Percentiles rank a stretch among this genome's conserved stretches.
Evolutionary conservation across 2,113 vertebrate genomes (phyloP).

Genomic region (Chroicocephalus ridibundus): DNA sequence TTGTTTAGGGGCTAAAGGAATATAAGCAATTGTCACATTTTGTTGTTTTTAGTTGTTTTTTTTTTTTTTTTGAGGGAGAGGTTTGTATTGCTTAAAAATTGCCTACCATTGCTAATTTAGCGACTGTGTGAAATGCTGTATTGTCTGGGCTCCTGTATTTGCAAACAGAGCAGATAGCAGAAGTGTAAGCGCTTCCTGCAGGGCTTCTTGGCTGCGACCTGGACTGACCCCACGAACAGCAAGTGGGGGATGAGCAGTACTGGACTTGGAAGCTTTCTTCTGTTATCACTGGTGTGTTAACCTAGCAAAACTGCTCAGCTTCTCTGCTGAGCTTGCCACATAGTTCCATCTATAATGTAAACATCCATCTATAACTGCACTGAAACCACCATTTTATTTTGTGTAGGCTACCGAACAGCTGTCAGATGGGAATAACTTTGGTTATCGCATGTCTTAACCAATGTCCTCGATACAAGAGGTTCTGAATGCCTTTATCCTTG

Average conservation of each 20-base stretch:
- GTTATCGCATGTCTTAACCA: not conserved
- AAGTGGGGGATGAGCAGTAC: not conserved
- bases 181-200: not conserved
- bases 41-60: not conserved
- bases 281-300: not conserved
- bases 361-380: slow-evolving; percentile 21
- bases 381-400: slow-evolving; percentile 2
- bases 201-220: not conserved
- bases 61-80: not conserved
- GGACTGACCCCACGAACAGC: not conserved
- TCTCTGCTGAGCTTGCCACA: not conserved
- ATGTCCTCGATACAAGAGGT: not conserved
- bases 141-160: slow-evolving; percentile 29
- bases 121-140: not conserved
- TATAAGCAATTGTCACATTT: not conserved
- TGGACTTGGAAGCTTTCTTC: not conserved
- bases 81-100: slow-evolving; percentile 3
- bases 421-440: not conserved
- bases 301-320: not conserved
- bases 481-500: not conserved
- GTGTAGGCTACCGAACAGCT: slow-evolving; percentile 1
- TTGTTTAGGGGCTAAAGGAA: not conserved
- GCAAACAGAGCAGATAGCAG: not conserved
- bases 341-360: not conserved
- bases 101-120: not conserved